Conservation (phyloP, 1,140 invertebrate species). For the Cydia amplana region DNA sequence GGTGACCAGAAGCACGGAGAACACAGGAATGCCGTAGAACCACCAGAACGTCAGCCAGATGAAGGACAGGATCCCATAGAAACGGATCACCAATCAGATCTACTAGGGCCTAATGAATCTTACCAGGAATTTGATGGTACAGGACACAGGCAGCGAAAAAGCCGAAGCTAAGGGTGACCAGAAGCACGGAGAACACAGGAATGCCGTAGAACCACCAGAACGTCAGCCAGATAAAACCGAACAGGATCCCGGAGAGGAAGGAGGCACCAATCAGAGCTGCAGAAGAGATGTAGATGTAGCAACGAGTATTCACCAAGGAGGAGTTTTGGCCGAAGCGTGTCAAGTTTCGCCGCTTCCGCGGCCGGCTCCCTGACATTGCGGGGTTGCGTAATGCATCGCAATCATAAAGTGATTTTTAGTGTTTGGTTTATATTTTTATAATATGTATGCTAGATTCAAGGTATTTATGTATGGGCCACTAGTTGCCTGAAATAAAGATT, state of each 20-base stretch:
- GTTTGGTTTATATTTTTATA: no score
- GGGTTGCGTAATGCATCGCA: no score
- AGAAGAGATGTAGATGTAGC: conserved; percentile 29
- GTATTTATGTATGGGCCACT: no score
- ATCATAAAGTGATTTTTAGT: no score
- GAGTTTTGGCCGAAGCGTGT: no score
- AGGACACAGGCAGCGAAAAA: conserved; percentile 80
- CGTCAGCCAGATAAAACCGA: conserved; percentile 79
- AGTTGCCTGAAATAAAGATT: no score
- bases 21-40: conserved; percentile 80
- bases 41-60: conserved; percentile 81
- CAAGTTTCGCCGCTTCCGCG: no score
- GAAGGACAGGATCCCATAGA: conserved; percentile 69
- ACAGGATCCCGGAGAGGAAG: conserved; percentile 69
- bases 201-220: conserved; percentile 81
- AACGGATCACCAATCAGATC: conserved; percentile 56
- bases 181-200: conserved; percentile 80
- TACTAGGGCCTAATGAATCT: conserved; percentile 41
- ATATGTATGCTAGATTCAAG: no score
- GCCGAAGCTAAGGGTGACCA: conserved; percentile 80
- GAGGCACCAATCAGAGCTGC: conserved; percentile 58
- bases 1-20: conserved; percentile 80
- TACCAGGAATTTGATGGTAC: conserved; percentile 81
- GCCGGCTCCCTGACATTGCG: no score
- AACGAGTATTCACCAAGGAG: no score